Evolutionary conservation across 2,888 invertebrate genomes (phyloP), one percentile per base, ranked within the genome.

Genomic region (Conomelus anceps): DNA sequence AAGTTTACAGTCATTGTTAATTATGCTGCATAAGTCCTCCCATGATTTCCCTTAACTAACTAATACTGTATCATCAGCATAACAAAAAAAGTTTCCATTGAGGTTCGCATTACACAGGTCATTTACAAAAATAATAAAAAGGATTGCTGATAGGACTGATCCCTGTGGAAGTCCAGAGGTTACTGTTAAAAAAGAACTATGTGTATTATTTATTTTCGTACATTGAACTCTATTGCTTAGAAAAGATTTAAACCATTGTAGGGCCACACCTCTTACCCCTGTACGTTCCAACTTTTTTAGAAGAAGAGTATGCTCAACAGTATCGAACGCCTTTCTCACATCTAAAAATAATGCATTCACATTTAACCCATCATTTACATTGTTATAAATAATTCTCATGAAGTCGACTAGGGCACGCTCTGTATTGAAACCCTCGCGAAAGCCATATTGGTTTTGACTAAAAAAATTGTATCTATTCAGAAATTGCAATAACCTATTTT

Each of bases 41-140:
- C 34, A 34, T 17, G 17, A 34, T 34, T 34, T 34, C 17, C 34
- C 34, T 34, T 9, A 34, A 34, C 34, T 34, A 34, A 34, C 34
- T 34, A 89, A n/a, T 3, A 24, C 85, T 17, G 88, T 88, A 24
- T 88, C 90, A 86, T 90, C 90, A 26, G 90, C 89, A 89, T 88
- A 90, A 29, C 87, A 85, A 22, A 87, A 34, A 3, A 91, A 29
- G n/a, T 86, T 86, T 22, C 90, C 89, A 89, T 89, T 86, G 34
- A 90, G 34, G 7, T 63, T 86, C 0, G 85, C 87, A 34, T 90
- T 41, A 85, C 90, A 90, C 23, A 91, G 89, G 86, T 90, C 88
- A 90, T 91, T 90, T 41, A 90, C 90, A 87, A 90, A 91, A 24
- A 90, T 87, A 29, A 89, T 88, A 85, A 90, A 90, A 3, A 90